phyloP scores from a whole-genome alignment of 2,797 vertebrate species.

The Tokudaia muenninki region DNA sequence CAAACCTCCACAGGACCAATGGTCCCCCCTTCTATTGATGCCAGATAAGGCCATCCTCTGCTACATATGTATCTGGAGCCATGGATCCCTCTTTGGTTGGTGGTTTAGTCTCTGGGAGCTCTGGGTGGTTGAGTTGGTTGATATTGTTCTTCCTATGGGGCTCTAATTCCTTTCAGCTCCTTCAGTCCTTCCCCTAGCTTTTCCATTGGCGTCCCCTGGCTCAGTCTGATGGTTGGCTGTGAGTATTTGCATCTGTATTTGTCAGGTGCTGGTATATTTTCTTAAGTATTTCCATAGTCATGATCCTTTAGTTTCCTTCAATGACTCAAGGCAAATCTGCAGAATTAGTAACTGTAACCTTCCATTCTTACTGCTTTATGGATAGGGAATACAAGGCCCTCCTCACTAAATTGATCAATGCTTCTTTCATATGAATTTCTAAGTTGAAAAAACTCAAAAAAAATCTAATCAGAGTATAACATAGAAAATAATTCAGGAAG shows the following conservation, averaged over 20 bases:
- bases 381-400: neutral
- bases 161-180: neutral
- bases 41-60: neutral
- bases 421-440: conserved; percentile 2
- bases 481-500: neutral
- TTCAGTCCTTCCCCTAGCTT: neutral
- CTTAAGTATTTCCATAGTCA: neutral
- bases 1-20: neutral
- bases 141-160: neutral
- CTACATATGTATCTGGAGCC: neutral
- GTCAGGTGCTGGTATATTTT: neutral
- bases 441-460: conserved; percentile 40
- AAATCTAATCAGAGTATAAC: neutral
- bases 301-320: neutral
- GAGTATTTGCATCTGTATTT: neutral
- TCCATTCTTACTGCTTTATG: neutral
- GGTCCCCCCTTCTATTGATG: neutral
- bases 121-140: neutral
- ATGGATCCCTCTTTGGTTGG: neutral
- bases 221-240: neutral
- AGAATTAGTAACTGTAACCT: neutral
- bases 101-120: neutral
- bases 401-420: neutral
- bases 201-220: neutral
- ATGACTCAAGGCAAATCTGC: neutral